A percentile compares a stretch with the other conserved stretches of the same genome.
phyloP scores from a whole-genome alignment of 1,140 invertebrate genomes.

The Pomacea maculata region DNA sequence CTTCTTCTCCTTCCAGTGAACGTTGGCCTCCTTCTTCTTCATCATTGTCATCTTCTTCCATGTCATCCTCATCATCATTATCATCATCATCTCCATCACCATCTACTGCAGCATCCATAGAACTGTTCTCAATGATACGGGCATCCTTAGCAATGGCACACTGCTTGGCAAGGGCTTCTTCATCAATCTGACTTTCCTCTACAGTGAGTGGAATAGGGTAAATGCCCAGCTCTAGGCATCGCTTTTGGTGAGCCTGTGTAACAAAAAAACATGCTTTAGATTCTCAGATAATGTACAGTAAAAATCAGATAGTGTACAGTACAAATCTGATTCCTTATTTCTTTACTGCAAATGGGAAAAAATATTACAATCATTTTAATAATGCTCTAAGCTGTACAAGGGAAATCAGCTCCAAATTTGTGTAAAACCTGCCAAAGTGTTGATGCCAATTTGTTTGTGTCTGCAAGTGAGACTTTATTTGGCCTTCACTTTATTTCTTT shows the following conservation, averaged over 20 bases:
- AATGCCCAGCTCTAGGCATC: constrained; percentile 86
- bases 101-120: constrained; percentile 28
- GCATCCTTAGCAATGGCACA: constrained; percentile 54
- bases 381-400: too few species aligned
- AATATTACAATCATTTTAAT: too few species aligned
- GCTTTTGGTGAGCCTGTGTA: constrained; percentile 85
- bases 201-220: constrained; percentile 78
- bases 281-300: too few species aligned
- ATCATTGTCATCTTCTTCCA: constrained; percentile 51
- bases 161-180: constrained; percentile 72
- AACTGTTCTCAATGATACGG: constrained; percentile 35
- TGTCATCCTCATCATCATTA: constrained; percentile 55
- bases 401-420: too few species aligned
- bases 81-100: constrained; percentile 47
- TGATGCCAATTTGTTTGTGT: too few species aligned
- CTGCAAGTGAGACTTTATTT: too few species aligned
- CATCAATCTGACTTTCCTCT: constrained; percentile 77
- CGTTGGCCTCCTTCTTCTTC: constrained; percentile 33
- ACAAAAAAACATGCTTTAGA: background rate
- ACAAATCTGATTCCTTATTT: too few species aligned
- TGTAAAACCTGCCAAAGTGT: too few species aligned
- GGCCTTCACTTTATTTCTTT: too few species aligned
- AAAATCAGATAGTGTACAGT: too few species aligned
- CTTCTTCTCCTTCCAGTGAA: constrained; percentile 39
- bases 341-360: too few species aligned